Base-by-base conservation (phyloP, 1,140 invertebrate genomes). In the Bombyx mori region DNA sequence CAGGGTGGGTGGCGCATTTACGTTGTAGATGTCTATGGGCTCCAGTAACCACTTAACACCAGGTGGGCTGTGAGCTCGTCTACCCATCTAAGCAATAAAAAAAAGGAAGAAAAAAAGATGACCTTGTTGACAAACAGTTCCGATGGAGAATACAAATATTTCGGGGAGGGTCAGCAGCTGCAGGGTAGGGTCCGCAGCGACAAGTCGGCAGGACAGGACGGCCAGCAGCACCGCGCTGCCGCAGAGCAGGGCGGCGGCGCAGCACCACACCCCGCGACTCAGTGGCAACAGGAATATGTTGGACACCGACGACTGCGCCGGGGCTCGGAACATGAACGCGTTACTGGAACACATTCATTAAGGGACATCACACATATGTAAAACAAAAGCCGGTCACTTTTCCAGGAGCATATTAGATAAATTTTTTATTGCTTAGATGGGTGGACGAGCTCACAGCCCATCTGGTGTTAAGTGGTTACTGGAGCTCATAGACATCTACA, bases 241-340 rank as follows among this genome's bases (percentile, higher is more conserved):
- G 1, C 71, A 56, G 44, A 80, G 88, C 2, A 89, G 89, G 5
- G n/a, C 61, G 7, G 47, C 70, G 12, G 51, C 53, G 7, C 73
- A 70, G 45, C 88, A 67, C 92, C 92, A 93, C 46, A 93, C 92
- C 42, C 87, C 88, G 10, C 65, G 73, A 60, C 89, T 85, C 62
- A 93, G 93, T 8, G 92, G 92, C 67, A 93, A 71, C 42, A 85
- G 82, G 66, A 92, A 93, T 46, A 93, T 90, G 74, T 93, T 93
- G 9, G 84, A 88, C 12, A 93, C 89, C 0, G 90, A 90, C 0
- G 92, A 92, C 22, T 92, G 78, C 42, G 92, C 88, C 2, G 92
- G 92, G 74, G 91, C 90, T 0, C 91, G 88, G 71, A 93, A 93
- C 58, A 93, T 85, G 56, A 90, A 88, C 0, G 71, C 68, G n/a